These are phyloP conservation scores for Cervus canadensis DNA, from an alignment of 2,113 vertebrate genomes.

Conservation along the genomic window DNA sequence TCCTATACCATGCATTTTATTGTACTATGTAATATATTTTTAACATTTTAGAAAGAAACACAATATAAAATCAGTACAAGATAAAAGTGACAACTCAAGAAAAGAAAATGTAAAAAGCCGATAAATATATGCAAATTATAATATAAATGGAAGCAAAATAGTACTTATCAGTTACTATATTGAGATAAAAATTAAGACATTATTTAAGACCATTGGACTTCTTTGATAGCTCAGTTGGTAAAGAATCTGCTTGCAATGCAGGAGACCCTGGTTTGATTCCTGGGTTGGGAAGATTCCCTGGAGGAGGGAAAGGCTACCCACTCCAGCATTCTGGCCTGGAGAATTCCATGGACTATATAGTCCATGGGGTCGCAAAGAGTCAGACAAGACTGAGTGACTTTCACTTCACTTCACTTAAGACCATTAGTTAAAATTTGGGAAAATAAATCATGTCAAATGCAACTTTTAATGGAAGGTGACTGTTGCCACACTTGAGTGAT, in stretches of 20 bases:
- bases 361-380: background rate
- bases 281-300: too few relatives aligned
- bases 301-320: background rate
- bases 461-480: background rate
- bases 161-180: background rate
- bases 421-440: background rate
- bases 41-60: background rate
- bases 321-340: background rate
- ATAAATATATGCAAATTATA: background rate
- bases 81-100: background rate
- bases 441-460: background rate
- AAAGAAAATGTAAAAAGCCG: background rate
- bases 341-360: background rate
- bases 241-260: background rate
- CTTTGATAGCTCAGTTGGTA: background rate
- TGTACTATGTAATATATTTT: background rate
- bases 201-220: background rate
- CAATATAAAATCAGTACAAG: background rate
- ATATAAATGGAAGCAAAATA: background rate
- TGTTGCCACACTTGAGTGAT: background rate
- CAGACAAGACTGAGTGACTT: background rate
- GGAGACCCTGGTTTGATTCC: background rate
- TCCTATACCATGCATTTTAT: background rate
- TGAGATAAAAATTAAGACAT: background rate
- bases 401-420: background rate